phyloP scores from a whole-genome alignment of 2,797 vertebrate species.

The Sitta carolinensis region DNA sequence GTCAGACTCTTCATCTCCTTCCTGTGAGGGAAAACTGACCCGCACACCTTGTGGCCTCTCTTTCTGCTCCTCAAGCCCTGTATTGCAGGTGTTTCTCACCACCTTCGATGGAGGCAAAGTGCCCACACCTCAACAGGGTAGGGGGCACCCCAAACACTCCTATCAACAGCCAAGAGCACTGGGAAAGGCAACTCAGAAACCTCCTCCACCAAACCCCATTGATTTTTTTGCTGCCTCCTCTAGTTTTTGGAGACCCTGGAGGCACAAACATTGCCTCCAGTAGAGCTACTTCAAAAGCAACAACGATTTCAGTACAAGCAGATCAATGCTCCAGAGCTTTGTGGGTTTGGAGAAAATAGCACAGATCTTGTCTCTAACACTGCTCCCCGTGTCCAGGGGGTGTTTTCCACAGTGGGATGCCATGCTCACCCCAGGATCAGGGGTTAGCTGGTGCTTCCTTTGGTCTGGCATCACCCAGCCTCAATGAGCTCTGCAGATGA shows the following conservation, averaged over 20 bases:
- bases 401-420: background rate
- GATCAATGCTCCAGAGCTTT: background rate
- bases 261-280: background rate
- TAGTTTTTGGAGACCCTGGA: background rate
- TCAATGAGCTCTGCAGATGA: background rate
- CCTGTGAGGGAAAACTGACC: background rate
- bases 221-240: background rate
- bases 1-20: background rate
- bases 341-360: background rate
- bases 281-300: slow-evolving; percentile 11
- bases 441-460: background rate
- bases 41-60: background rate
- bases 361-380: background rate
- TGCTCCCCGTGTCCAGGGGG: background rate
- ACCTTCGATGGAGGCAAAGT: background rate
- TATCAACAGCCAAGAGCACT: background rate
- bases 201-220: background rate
- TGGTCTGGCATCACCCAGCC: background rate
- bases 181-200: background rate
- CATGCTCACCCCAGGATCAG: background rate
- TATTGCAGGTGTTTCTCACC: background rate
- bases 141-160: background rate
- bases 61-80: background rate
- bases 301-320: background rate
- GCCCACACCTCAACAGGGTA: background rate